A percentile compares a stretch with the other conserved stretches of the same genome.
Conservation (phyloP, 2,797 vertebrate genomes). For the Cossypha caffra region DNA sequence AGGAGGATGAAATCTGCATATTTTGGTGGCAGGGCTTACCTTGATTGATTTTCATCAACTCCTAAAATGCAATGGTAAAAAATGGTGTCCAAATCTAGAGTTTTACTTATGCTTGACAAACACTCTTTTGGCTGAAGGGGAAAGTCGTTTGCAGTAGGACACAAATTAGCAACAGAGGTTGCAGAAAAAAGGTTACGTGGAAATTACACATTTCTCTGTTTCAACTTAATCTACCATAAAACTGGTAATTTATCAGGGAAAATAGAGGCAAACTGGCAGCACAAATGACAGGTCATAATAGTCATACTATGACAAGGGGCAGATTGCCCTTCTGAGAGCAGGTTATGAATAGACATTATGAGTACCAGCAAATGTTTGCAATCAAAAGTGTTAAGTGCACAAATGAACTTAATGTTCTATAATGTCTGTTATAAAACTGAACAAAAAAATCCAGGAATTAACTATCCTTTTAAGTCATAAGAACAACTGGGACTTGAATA, state of each 20-base stretch:
- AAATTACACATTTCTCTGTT: conserved; percentile 6
- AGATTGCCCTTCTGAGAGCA: conserved; percentile 8
- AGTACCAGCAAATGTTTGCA: conserved; percentile 12
- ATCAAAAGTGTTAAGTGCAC: neutral
- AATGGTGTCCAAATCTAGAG: neutral
- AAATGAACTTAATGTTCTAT: conserved; percentile 44
- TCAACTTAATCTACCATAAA: conserved; percentile 3
- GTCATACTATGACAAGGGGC: neutral
- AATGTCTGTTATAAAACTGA: conserved; percentile 3
- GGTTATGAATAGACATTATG: neutral
- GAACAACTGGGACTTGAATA: neutral
- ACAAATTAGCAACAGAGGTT: neutral
- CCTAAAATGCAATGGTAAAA: neutral
- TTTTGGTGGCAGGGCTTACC: neutral
- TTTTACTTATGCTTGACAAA: neutral
- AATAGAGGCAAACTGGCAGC: neutral
- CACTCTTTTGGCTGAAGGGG: neutral
- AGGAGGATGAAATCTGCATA: neutral
- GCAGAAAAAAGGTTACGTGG: neutral
- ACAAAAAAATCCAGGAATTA: neutral
- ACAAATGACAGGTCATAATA: conserved; percentile 9
- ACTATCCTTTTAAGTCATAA: neutral
- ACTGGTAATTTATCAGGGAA: conserved; percentile 18
- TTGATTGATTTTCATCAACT: neutral
- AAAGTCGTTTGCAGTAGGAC: neutral